Conservation (phyloP, 2,888 invertebrate species). For the Xylota sylvarum region DNA sequence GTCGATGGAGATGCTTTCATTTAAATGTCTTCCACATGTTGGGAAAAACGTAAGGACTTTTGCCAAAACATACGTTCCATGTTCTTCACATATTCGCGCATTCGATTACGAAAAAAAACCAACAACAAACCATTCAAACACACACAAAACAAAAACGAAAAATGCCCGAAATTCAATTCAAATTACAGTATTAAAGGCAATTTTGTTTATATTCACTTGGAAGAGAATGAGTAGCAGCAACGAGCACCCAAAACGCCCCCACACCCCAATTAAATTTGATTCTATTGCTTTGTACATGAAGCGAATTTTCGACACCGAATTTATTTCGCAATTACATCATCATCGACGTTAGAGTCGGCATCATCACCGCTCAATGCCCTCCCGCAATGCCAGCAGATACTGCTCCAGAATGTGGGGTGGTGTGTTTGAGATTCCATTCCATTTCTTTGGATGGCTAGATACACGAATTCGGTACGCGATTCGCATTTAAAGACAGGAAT, state of each 20-base stretch:
- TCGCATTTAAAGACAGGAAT: conserved; percentile 17
- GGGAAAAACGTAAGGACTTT: neutral
- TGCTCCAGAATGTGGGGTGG: conserved; percentile 28
- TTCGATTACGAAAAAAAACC: conserved; percentile 15
- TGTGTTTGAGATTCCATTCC: conserved; percentile 8
- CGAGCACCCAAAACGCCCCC: conserved; percentile 43
- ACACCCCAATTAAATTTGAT: conserved; percentile 39
- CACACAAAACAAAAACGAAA: neutral
- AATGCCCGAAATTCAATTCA: conserved; percentile 9
- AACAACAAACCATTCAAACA: conserved; percentile 2
- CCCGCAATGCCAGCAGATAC: conserved; percentile 12
- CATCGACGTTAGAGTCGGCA: conserved; percentile 11
- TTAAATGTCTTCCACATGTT: conserved; percentile 50
- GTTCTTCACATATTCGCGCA: conserved; percentile 19
- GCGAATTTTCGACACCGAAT: conserved; percentile 59
- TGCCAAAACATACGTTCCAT: conserved; percentile 38
- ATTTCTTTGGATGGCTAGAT: conserved; percentile 24
- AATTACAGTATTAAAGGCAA: conserved; percentile 8
- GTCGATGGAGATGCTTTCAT: conserved; percentile 19
- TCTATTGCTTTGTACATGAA: conserved; percentile 24
- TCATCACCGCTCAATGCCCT: conserved; percentile 12
- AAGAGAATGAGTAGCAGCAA: conserved; percentile 8
- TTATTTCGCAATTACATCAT: conserved; percentile 71
- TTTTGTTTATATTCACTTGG: conserved; percentile 30
- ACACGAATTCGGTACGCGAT: conserved; percentile 35